phyloP scores from a whole-genome alignment of 2,113 vertebrate genomes.

The Struthidea cinerea region DNA sequence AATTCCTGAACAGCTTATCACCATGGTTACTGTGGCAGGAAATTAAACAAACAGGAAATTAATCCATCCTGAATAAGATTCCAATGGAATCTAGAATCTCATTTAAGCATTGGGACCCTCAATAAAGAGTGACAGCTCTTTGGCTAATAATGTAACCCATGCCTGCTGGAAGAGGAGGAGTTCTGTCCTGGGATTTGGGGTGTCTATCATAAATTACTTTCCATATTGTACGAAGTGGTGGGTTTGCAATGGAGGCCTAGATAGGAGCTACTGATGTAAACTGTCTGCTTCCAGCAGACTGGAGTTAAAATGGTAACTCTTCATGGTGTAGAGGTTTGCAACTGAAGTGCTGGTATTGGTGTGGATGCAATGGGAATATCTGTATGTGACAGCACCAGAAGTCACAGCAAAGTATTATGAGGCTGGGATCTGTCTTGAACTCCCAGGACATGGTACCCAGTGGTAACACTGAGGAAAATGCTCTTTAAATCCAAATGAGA shows the following conservation, averaged over 20 bases:
- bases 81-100: neutral
- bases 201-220: neutral
- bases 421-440: neutral
- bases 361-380: neutral
- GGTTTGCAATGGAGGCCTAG: neutral
- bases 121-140: neutral
- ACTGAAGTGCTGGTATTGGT: neutral
- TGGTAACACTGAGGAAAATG: neutral
- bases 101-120: neutral
- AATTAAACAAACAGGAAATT: slow-evolving; percentile 1
- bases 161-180: neutral
- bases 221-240: neutral
- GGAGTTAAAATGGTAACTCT: neutral
- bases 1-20: slow-evolving; percentile 13
- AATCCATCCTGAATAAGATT: neutral
- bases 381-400: neutral
- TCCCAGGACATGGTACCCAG: neutral
- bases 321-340: neutral
- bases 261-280: neutral
- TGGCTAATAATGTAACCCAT: neutral
- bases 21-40: neutral
- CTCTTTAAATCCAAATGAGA: neutral
- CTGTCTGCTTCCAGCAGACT: neutral
- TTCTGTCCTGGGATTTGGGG: neutral
- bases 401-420: neutral